Evolutionary conservation across 2,797 vertebrate genomes (phyloP).

Genomic region (Triplophysa bombifrons): DNA sequence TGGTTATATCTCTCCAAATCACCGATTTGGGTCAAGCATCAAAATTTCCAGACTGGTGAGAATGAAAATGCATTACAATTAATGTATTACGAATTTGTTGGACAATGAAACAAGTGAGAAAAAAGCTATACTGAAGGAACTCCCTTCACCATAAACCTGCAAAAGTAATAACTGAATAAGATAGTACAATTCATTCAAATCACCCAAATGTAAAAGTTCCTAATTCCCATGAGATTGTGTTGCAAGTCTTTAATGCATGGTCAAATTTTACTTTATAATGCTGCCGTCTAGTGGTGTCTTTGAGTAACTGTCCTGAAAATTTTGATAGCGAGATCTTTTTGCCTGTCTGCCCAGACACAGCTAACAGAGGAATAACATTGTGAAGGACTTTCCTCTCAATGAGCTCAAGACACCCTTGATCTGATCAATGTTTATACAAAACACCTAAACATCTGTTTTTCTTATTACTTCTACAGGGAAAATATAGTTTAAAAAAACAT

Average conservation of each 20-base stretch:
- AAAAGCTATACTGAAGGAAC: too few relatives aligned
- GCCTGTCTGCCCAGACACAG: neutral
- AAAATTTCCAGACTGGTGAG: too few relatives aligned
- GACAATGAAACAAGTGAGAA: too few relatives aligned
- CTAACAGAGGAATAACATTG: neutral
- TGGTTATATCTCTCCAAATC: neutral
- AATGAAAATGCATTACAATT: too few relatives aligned
- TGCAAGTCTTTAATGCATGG: too few relatives aligned
- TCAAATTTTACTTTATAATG: neutral
- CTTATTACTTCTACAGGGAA: slow-evolving; percentile 7
- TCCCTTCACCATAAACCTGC: too few relatives aligned
- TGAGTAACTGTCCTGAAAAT: neutral
- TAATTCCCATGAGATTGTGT: too few relatives aligned
- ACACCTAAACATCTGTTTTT: slow-evolving; percentile 28
- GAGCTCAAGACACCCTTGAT: neutral
- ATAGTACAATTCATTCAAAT: too few relatives aligned
- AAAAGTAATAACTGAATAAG: too few relatives aligned
- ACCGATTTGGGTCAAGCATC: neutral
- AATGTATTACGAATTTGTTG: too few relatives aligned
- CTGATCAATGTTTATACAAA: slow-evolving; percentile 11
- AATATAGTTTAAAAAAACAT: slow-evolving; percentile 48
- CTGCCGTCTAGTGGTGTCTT: slow-evolving; percentile 54
- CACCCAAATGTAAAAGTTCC: too few relatives aligned
- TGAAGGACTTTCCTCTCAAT: neutral
- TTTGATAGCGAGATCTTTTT: neutral